Evolutionary conservation across 2,888 invertebrate genomes (phyloP).

Genomic region (Rhaphigaster nebulosa): DNA sequence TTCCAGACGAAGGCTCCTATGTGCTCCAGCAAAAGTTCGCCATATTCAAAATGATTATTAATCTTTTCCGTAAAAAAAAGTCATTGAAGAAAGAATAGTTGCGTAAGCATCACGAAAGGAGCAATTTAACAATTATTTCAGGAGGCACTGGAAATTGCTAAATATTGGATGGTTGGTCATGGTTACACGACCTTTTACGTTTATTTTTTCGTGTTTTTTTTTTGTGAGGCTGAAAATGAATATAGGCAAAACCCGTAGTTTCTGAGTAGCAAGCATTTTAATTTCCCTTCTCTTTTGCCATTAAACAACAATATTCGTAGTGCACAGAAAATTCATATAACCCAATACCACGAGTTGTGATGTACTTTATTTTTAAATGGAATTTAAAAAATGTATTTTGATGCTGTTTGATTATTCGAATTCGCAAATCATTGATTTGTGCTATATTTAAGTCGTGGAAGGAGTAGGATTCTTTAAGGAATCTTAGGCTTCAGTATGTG

Average conservation of each 20-base stretch:
- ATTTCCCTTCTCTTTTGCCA: background rate
- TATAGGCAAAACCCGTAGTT: background rate
- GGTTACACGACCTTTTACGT: background rate
- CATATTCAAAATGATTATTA: background rate
- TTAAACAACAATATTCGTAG: too few species aligned
- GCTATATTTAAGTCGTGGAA: too few species aligned
- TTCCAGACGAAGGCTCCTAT: background rate
- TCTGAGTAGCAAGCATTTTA: too few species aligned
- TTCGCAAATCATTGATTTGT: too few species aligned
- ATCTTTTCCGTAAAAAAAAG: background rate
- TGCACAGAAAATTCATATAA: background rate
- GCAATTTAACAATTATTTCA: constrained; percentile 8
- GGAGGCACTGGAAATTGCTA: background rate
- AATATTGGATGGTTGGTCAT: constrained; percentile 1
- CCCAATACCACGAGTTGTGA: background rate
- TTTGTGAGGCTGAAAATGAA: background rate
- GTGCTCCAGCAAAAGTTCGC: background rate
- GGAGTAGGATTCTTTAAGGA: too few species aligned
- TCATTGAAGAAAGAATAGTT: background rate
- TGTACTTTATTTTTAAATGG: background rate
- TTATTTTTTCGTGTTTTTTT: background rate
- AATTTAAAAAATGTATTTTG: too few species aligned
- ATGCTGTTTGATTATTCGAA: too few species aligned
- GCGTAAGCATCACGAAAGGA: constrained; percentile 2
- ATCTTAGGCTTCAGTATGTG: too few species aligned